Conservation (phyloP, 2,797 vertebrate species). For the Neomorphus geoffroyi region DNA sequence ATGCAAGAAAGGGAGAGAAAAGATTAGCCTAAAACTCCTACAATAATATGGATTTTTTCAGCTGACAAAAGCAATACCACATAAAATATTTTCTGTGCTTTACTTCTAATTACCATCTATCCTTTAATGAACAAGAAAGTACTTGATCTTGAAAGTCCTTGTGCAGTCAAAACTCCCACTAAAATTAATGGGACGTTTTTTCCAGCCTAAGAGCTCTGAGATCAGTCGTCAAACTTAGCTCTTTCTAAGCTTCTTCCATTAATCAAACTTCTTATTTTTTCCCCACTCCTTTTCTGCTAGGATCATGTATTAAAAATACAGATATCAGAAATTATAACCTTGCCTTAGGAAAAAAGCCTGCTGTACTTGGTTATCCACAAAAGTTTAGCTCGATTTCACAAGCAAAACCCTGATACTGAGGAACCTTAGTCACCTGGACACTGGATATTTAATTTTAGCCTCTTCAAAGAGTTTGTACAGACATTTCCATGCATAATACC, state of each 20-base stretch:
- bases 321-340: not conserved
- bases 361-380: not conserved
- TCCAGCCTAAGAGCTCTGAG: constrained; percentile 17
- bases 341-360: not conserved
- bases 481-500: not conserved
- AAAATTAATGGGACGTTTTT: constrained; percentile 56
- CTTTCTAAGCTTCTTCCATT: constrained; percentile 42
- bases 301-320: not conserved
- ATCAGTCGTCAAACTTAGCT: constrained; percentile 43
- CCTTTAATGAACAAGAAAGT: constrained; percentile 57
- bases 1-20: constrained; percentile 42
- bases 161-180: constrained; percentile 49
- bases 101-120: constrained; percentile 66
- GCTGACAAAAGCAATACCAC: constrained; percentile 64
- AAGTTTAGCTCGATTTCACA: not conserved
- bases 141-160: constrained; percentile 56
- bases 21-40: constrained; percentile 51
- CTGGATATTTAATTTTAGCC: not conserved
- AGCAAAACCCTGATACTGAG: not conserved
- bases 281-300: not conserved
- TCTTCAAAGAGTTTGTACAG: not conserved
- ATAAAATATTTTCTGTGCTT: constrained; percentile 41
- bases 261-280: constrained; percentile 15
- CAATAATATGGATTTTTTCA: constrained; percentile 60
- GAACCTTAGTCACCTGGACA: not conserved